These are phyloP conservation scores for Acanthococcus lagerstroemiae DNA, from an alignment of 2,888 invertebrate genomes.

Conservation along the genomic window DNA sequence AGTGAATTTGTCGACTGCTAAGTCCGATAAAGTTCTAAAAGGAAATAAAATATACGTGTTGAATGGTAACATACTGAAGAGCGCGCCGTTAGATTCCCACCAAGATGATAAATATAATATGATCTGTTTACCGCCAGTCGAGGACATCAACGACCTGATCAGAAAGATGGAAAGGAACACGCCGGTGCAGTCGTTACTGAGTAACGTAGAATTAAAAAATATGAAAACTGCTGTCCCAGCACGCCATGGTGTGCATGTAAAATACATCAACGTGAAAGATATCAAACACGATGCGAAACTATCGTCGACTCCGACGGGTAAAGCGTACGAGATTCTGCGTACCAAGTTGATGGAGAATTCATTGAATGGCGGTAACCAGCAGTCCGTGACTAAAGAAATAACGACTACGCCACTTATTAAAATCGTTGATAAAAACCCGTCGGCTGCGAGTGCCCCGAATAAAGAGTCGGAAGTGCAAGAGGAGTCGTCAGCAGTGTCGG, in stretches of 20 bases:
- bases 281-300: background rate
- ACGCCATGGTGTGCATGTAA: background rate
- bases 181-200: background rate
- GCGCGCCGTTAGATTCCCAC: background rate
- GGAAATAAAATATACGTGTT: constrained; percentile 3
- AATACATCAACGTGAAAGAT: background rate
- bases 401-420: background rate
- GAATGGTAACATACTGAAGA: constrained; percentile 14
- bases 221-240: background rate
- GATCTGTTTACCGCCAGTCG: background rate
- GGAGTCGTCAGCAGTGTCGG: constrained; percentile 11
- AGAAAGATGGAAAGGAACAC: background rate
- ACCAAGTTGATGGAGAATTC: background rate
- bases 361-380: background rate
- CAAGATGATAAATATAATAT: constrained; percentile 3
- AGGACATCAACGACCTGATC: background rate
- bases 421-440: background rate
- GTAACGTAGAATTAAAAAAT: background rate
- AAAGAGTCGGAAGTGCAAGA: background rate
- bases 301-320: background rate
- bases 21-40: background rate
- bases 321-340: background rate
- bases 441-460: background rate
- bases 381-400: background rate
- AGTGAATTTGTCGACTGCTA: no score